A percentile compares a stretch with the other conserved stretches of the same genome.
phyloP scores from a whole-genome alignment of 2,797 vertebrate genomes.

The Chelidonichthys spinosus region DNA sequence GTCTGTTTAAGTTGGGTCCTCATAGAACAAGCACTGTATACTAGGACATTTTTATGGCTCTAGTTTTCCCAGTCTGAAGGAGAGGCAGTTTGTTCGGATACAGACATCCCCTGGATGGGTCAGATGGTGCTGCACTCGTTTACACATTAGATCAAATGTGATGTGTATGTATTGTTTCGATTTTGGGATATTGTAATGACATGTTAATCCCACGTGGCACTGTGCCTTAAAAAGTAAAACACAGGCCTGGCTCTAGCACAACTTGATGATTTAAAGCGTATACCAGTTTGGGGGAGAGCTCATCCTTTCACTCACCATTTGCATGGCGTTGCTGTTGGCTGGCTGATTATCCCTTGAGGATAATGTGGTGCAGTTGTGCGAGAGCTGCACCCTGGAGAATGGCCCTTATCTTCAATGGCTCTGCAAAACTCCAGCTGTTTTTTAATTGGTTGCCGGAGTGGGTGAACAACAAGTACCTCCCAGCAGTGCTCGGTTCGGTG shows the following conservation, averaged over 20 bases:
- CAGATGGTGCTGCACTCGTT: constrained; percentile 9
- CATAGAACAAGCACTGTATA: constrained; percentile 16
- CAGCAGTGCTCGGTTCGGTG: constrained; percentile 67
- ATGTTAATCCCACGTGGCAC: constrained; percentile 17
- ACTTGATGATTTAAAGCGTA: constrained; percentile 56
- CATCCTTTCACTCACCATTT: constrained; percentile 58
- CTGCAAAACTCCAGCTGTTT: constrained; percentile 81
- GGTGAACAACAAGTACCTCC: constrained; percentile 78
- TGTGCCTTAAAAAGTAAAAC: constrained; percentile 29
- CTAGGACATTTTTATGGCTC: constrained; percentile 16
- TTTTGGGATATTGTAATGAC: constrained; percentile 19
- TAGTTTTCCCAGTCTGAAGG: not conserved
- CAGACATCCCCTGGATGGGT: not conserved
- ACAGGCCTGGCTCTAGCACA: constrained; percentile 23
- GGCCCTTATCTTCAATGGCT: constrained; percentile 79
- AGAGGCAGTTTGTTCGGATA: constrained; percentile 19
- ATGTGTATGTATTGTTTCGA: constrained; percentile 4
- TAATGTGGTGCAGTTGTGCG: constrained; percentile 71
- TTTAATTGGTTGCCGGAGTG: constrained; percentile 79
- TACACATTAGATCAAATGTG: constrained; percentile 6
- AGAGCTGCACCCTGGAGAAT: constrained; percentile 72
- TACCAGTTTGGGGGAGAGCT: constrained; percentile 35
- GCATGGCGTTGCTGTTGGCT: constrained; percentile 59
- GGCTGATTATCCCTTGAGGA: constrained; percentile 72
- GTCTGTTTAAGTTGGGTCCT: constrained; percentile 35